Evolutionary conservation across 2,797 vertebrate species (phyloP), one percentile per base, ranked within the genome.

Genomic region (Parotocinclus haroldoi): DNA sequence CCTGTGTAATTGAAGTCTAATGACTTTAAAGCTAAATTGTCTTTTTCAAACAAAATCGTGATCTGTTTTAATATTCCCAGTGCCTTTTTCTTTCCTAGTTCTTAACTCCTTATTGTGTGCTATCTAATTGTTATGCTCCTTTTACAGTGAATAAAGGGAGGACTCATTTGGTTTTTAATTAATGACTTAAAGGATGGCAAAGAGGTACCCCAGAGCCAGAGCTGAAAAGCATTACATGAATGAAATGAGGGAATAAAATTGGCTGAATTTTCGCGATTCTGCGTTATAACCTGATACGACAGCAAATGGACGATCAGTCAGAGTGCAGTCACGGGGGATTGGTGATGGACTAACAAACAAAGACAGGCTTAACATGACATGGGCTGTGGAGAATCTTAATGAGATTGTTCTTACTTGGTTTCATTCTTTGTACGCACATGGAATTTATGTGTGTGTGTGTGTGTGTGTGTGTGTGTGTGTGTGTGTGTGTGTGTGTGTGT

Each of bases 121-220:
- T 45, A 12, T 2, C 48, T 60, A 57, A 57, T 66, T 42, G 14
- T 49, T 52, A 67, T 55, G 58, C 58, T 42, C 53, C 63, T 76
- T 71, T 57, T 37, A 58, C 54, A 63, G 40, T 13, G 49, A 73
- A 71, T 58, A 66, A 78, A 50, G 10, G 13, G 39, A 17, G 14
- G 63, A 60, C 65, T 56, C 10, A 42, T 42, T 78, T 64, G 70
- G 71, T 72, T 76, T 69, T 77, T 51, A 81, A 79, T 82, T 73
- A 71, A 67, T 69, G 37, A 7, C 4, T 66, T 12, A 39, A 63
- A 13, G 45, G 58, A 55, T 11, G 17, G 60, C 55, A 55, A 38
- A 13, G 54, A 58, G 44, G 4, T 19, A 27, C 70, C 45, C 9
- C 16, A 12, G 44, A 27, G 56, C 66, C 71, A 19, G 27, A 19